Percentiles rank a stretch among this genome's conserved stretches.
phyloP scores from a whole-genome alignment of 2,888 invertebrate genomes.

The Nysson spinosus region DNA sequence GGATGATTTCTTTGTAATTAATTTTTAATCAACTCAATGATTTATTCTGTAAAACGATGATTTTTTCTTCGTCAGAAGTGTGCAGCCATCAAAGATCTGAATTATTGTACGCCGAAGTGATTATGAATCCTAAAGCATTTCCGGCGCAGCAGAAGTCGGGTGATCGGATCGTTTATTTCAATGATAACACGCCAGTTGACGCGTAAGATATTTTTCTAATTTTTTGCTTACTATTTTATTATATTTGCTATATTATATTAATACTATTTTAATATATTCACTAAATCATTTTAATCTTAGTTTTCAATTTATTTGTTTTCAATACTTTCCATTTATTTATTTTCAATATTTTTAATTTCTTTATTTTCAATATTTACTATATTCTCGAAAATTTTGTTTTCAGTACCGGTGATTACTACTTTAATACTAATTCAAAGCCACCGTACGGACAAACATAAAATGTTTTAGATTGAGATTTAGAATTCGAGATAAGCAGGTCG shows the following conservation, averaged over 20 bases:
- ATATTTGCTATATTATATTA: slow-evolving; percentile 9
- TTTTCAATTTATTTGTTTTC: too few relatives aligned
- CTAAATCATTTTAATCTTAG: too few relatives aligned
- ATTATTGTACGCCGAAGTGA: slow-evolving; percentile 21
- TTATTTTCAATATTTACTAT: too few relatives aligned
- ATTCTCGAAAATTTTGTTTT: too few relatives aligned
- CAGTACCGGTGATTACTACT: slow-evolving; percentile 43
- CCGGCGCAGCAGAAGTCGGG: slow-evolving; percentile 24
- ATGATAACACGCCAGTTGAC: slow-evolving; percentile 52
- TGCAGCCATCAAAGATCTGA: slow-evolving; percentile 33
- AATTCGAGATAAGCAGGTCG: too few relatives aligned
- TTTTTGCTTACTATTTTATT: slow-evolving; percentile 40
- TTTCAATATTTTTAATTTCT: too few relatives aligned
- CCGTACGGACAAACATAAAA: slow-evolving; percentile 24
- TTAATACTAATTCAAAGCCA: slow-evolving; percentile 28
- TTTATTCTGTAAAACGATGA: not conserved
- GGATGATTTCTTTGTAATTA: too few relatives aligned
- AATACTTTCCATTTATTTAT: too few relatives aligned
- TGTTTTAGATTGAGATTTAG: too few relatives aligned
- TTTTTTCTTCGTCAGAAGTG: not conserved
- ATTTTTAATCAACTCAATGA: too few relatives aligned
- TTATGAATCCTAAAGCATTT: slow-evolving; percentile 47
- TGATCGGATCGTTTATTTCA: slow-evolving; percentile 42
- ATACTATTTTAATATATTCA: too few relatives aligned
- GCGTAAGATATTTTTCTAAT: slow-evolving; percentile 52